A percentile compares a stretch with the other conserved stretches of the same genome.
Evolutionary conservation across 2,888 invertebrate genomes (phyloP).

Genomic region (Eudasyphora cyanicolor): DNA sequence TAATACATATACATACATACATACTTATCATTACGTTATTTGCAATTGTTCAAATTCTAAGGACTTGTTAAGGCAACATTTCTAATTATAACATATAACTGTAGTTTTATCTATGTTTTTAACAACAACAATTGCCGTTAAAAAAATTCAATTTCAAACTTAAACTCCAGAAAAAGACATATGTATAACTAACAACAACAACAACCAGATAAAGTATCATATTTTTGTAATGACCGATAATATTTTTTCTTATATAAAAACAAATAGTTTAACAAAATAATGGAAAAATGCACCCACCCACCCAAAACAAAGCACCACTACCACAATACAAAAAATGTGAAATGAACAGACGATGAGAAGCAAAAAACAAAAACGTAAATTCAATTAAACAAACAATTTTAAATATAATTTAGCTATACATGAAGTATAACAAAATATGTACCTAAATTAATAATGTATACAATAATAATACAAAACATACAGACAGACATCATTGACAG

Average conservation of each 20-base stretch:
- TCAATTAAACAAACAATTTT: background rate
- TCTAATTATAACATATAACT: background rate
- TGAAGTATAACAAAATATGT: too few species aligned
- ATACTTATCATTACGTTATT: conserved; percentile 2
- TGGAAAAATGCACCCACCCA: conserved; percentile 54
- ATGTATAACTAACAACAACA: conserved; percentile 8
- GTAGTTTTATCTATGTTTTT: conserved; percentile 1
- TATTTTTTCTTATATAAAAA: conserved; percentile 9
- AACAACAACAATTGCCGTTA: conserved; percentile 14
- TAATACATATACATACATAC: background rate
- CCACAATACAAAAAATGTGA: conserved; percentile 48
- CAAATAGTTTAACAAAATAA: background rate
- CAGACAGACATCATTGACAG: background rate
- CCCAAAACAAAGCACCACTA: conserved; percentile 62
- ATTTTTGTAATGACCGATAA: conserved; percentile 5
- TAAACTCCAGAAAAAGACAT: background rate
- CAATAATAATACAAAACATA: background rate
- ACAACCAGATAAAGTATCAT: background rate
- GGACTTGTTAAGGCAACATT: conserved; percentile 57
- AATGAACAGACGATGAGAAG: too few species aligned
- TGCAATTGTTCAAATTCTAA: conserved; percentile 59
- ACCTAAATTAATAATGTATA: conserved; percentile 23
- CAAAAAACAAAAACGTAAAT: conserved; percentile 6
- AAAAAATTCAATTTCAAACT: background rate
- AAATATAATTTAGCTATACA: background rate